phyloP scores from a whole-genome alignment of 2,797 vertebrate species.

The Hemitrygon akajei region DNA sequence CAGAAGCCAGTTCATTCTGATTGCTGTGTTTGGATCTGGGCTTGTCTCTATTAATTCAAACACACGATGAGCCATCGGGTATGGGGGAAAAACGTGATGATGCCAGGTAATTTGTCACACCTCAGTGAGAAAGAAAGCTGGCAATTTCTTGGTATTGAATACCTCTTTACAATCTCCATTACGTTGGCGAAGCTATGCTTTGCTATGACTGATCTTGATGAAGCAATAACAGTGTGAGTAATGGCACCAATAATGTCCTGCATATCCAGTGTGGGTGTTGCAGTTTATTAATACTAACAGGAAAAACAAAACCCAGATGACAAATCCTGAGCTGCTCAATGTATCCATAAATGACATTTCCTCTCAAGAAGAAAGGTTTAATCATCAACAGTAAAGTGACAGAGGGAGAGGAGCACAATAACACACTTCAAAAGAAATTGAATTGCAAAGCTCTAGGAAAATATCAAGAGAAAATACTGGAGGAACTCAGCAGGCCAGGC shows the following conservation, averaged over 20 bases:
- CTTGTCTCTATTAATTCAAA: not conserved
- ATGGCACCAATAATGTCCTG: constrained; percentile 23
- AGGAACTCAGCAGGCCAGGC: no score
- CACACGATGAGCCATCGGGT: not conserved
- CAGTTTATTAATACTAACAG: not conserved
- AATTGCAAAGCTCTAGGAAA: not conserved
- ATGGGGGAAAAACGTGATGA: not conserved
- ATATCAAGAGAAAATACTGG: not conserved
- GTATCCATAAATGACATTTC: not conserved
- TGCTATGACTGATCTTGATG: not conserved
- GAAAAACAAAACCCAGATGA: constrained; percentile 12
- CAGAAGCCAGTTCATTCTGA: not conserved
- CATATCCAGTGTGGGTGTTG: constrained; percentile 12
- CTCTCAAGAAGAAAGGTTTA: not conserved
- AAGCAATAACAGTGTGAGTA: constrained; percentile 6
- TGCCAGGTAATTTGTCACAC: not conserved
- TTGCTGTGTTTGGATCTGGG: not conserved
- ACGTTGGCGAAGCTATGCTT: not conserved
- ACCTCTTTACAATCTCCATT: not conserved
- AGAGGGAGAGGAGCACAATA: not conserved
- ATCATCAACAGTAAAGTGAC: not conserved
- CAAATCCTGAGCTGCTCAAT: not conserved
- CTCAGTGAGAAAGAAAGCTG: not conserved
- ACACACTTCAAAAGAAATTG: not conserved
- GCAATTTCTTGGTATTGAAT: not conserved